Evolutionary conservation across 2,888 invertebrate genomes (phyloP).

Genomic region (Pristionchus entomophagus): DNA sequence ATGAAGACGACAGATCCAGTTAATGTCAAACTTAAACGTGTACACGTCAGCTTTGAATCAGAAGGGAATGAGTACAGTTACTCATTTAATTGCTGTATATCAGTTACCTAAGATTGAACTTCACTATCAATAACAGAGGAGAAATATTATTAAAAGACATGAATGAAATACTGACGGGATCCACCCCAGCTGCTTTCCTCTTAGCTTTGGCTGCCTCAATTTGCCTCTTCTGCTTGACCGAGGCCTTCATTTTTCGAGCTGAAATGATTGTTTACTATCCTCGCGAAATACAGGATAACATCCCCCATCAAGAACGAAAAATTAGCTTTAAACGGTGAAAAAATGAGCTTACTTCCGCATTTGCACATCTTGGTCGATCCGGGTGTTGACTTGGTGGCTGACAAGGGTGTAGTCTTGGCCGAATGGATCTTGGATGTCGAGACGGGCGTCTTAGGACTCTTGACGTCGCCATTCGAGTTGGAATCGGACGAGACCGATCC

Average conservation of each 20-base stretch:
- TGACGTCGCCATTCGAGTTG: constrained; percentile 16
- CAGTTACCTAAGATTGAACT: background rate
- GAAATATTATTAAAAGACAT: background rate
- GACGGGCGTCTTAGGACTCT: background rate
- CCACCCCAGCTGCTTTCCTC: constrained; percentile 24
- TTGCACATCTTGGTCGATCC: background rate
- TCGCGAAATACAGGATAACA: too few species aligned
- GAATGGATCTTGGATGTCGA: background rate
- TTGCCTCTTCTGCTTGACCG: background rate
- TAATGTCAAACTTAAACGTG: background rate
- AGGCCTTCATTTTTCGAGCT: background rate
- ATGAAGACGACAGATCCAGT: too few species aligned
- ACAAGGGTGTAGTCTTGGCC: background rate
- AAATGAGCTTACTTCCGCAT: background rate
- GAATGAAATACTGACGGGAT: background rate
- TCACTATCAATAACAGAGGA: background rate
- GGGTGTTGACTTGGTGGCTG: background rate
- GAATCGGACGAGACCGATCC: constrained; percentile 39
- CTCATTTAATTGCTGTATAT: background rate
- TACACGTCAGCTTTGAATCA: constrained; percentile 27
- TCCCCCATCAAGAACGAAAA: too few species aligned
- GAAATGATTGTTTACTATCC: too few species aligned
- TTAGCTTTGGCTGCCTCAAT: background rate
- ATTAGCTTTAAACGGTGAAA: too few species aligned
- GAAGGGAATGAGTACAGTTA: background rate